Evolutionary conservation across 2,888 invertebrate genomes (phyloP), one percentile per base, ranked within the genome.

Genomic region (Balanococcus diminutus): DNA sequence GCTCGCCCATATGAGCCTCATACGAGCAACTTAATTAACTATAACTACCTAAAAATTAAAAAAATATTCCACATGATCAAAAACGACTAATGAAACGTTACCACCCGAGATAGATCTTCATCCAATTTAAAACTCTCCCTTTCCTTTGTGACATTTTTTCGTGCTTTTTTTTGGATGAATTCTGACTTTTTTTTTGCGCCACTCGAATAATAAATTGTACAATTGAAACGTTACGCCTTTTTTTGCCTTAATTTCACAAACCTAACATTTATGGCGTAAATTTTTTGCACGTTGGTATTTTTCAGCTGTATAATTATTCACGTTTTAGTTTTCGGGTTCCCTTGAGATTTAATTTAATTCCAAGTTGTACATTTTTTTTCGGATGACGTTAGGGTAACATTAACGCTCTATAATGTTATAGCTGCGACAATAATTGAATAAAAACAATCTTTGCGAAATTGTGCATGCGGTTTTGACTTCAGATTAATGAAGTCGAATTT

Each of bases 221-320:
- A 75, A 75, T 75, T 75, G 32, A 31, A 75, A 75, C 19, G 75
- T 75, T 31, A 32, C 32, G 75, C 32, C 51, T 51, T 75, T 75
- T 28, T 32, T 16, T 22, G 32, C 75, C 32, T 32, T 75, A 75
- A 75, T 75, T 75, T 51, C 32, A 32, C 31, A 75, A 32, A 28
- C 61, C 22, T 67, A 67, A 67, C 61, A 28, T 67, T 67, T 67
- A 75, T 75, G 75, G n/a, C 28, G 75, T 31, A 19, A 32, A 75
- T 75, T 75, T 75, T 75, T 75, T 75, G 61, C 75, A 75, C 75
- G 75, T 75, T 75, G 22, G 31, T 75, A 75, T 32, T 32, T 75
- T 67, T 67, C 61, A 67, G 11, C 75, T 32, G 75, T 75, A n/a
- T n/a, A 75, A 75, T 75, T 75, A 75, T 75, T 75, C 75, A 75